Percentiles rank a stretch among this genome's conserved stretches.
phyloP scores from a whole-genome alignment of 1,140 invertebrate species.

The Anastrepha ludens region DNA sequence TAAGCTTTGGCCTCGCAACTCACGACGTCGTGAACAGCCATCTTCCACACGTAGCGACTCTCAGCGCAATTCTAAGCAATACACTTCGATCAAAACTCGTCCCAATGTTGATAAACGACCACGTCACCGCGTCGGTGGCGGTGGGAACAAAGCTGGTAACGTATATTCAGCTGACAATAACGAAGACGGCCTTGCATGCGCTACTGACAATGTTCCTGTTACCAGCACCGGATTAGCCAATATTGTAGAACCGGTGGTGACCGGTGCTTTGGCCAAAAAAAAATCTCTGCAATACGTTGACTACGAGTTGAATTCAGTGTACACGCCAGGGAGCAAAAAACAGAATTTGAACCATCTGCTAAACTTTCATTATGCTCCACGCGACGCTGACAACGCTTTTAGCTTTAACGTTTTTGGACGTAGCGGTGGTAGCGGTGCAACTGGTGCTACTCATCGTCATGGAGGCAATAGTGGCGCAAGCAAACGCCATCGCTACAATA shows the following conservation, averaged over 20 bases:
- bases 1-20: conserved; percentile 64
- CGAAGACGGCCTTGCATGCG: conserved; percentile 59
- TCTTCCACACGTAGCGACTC: conserved; percentile 66
- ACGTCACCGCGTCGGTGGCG: conserved; percentile 61
- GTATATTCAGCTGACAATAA: conserved; percentile 51
- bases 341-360: conserved; percentile 94
- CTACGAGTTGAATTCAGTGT: conserved; percentile 87
- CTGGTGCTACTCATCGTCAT: conserved; percentile 69
- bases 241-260: conserved; percentile 1
- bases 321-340: conserved; percentile 90
- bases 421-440: conserved; percentile 71
- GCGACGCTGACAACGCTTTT: conserved; percentile 73
- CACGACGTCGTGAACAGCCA: conserved; percentile 68
- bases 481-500: conserved; percentile 86
- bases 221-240: conserved; percentile 57
- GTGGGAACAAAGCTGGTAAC: conserved; percentile 54
- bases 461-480: conserved; percentile 70
- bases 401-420: conserved; percentile 62
- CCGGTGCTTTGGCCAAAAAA: conserved; percentile 9
- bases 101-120: conserved; percentile 72
- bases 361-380: conserved; percentile 87
- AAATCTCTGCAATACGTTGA: conserved; percentile 67
- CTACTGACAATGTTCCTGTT: conserved; percentile 60
- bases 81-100: conserved; percentile 64
- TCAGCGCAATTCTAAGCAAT: conserved; percentile 59